A percentile compares a stretch with the other conserved stretches of the same genome.
Evolutionary conservation across 2,797 vertebrate species (phyloP).

Genomic region (Chiroxiphia lanceolata): DNA sequence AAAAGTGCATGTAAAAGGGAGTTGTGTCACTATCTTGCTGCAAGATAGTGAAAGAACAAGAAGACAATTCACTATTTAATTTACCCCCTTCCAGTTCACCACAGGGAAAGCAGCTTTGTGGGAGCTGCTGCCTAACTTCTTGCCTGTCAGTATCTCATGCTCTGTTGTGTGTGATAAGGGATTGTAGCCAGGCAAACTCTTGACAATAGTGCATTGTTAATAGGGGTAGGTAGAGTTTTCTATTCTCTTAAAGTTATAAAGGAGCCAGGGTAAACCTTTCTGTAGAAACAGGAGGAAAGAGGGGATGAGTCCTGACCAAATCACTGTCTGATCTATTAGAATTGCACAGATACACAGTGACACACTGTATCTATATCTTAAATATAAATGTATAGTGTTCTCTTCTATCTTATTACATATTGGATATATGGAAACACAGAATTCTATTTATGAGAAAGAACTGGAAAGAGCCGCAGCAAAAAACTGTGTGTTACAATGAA

Average conservation of each 20-base stretch:
- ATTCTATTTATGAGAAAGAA: background rate
- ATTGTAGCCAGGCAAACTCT: background rate
- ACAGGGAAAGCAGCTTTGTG: background rate
- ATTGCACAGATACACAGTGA: background rate
- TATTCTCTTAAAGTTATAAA: background rate
- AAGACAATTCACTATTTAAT: background rate
- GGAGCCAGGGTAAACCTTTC: background rate
- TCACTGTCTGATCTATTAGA: background rate
- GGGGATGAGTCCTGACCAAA: background rate
- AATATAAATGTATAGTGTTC: background rate
- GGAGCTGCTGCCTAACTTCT: background rate
- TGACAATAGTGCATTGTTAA: background rate
- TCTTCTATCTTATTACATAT: background rate
- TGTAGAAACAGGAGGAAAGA: background rate
- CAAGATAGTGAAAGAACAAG: background rate
- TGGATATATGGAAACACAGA: background rate
- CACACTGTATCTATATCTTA: rapidly evolving
- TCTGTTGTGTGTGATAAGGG: background rate
- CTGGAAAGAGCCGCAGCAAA: background rate
- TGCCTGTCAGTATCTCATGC: background rate
- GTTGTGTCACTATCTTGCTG: background rate
- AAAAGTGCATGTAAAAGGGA: background rate
- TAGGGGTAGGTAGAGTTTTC: background rate
- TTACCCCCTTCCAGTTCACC: background rate
- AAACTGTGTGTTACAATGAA: background rate